A percentile compares a stretch with the other conserved stretches of the same genome.
Conservation (phyloP, 2,797 vertebrate species). For the Botia kubotai region DNA sequence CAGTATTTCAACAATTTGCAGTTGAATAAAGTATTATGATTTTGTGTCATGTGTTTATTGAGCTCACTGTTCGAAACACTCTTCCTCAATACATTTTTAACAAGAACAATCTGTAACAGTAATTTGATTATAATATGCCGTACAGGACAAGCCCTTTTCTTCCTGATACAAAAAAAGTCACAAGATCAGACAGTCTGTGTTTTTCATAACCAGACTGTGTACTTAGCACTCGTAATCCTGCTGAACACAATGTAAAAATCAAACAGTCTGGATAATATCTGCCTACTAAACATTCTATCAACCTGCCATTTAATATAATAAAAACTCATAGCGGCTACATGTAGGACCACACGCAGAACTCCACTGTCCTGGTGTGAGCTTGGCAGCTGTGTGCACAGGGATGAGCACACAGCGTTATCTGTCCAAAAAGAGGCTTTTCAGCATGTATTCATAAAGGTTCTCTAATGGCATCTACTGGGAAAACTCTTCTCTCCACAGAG, state of each 20-base stretch:
- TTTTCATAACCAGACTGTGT: no score
- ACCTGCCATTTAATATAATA: neutral
- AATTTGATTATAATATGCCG: no score
- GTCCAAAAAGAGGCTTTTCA: slow-evolving; percentile 69
- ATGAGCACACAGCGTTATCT: slow-evolving; percentile 23
- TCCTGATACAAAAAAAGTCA: neutral
- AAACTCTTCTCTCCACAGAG: slow-evolving; percentile 67
- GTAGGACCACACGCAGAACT: neutral
- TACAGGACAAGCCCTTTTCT: neutral
- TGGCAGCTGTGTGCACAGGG: slow-evolving; percentile 21
- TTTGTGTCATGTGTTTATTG: no score
- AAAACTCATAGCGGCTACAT: neutral
- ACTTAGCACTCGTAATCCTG: no score
- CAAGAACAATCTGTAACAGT: no score
- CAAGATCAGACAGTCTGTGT: neutral
- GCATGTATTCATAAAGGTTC: slow-evolving; percentile 81
- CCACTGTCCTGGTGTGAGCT: neutral
- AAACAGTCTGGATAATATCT: neutral
- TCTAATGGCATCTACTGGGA: slow-evolving; percentile 83
- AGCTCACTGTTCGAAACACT: no score
- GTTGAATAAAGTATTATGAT: no score
- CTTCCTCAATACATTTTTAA: no score
- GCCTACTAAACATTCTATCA: neutral
- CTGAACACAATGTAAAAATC: neutral
- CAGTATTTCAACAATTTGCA: no score